These are phyloP conservation scores for Acipenser oxyrinchus DNA, from an alignment of 2,797 vertebrate genomes.

Conservation along the genomic window DNA sequence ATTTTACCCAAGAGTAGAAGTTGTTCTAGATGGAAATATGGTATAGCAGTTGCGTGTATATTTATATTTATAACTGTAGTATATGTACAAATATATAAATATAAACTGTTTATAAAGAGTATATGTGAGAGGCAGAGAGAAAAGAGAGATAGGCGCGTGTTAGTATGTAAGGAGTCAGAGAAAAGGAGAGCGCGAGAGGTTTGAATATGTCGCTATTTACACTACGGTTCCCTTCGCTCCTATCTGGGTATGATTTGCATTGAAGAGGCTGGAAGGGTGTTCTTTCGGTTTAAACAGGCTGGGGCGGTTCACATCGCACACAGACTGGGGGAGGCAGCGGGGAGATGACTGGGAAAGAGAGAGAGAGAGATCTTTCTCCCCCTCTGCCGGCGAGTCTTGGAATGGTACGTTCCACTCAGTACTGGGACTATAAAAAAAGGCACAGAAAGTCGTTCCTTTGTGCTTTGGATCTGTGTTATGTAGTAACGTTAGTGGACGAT, in stretches of 20 bases:
- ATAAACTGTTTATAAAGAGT: slow-evolving; percentile 54
- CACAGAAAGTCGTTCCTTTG: slow-evolving; percentile 58
- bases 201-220: slow-evolving; percentile 60
- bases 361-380: slow-evolving; percentile 23
- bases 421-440: slow-evolving; percentile 69
- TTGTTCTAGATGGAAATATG: slow-evolving; percentile 26
- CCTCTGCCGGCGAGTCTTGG: slow-evolving; percentile 24
- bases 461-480: slow-evolving; percentile 33
- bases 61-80: slow-evolving; percentile 49
- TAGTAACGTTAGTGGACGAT: neutral
- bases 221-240: slow-evolving; percentile 64
- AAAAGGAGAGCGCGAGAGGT: slow-evolving; percentile 43
- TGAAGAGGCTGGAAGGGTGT: slow-evolving; percentile 88
- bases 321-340: slow-evolving; percentile 61
- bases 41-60: slow-evolving; percentile 27
- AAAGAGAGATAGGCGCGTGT: slow-evolving; percentile 28
- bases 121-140: slow-evolving; percentile 16
- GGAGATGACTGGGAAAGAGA: slow-evolving; percentile 34
- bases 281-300: slow-evolving; percentile 97
- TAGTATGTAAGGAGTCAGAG: slow-evolving; percentile 28
- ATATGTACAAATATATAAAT: slow-evolving; percentile 58
- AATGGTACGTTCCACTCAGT: slow-evolving; percentile 58
- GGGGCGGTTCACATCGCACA: slow-evolving; percentile 69
- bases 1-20: slow-evolving; percentile 72
- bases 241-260: slow-evolving; percentile 82